Evolutionary conservation across 2,888 invertebrate species (phyloP).

Genomic region (Nomada ferruginata): DNA sequence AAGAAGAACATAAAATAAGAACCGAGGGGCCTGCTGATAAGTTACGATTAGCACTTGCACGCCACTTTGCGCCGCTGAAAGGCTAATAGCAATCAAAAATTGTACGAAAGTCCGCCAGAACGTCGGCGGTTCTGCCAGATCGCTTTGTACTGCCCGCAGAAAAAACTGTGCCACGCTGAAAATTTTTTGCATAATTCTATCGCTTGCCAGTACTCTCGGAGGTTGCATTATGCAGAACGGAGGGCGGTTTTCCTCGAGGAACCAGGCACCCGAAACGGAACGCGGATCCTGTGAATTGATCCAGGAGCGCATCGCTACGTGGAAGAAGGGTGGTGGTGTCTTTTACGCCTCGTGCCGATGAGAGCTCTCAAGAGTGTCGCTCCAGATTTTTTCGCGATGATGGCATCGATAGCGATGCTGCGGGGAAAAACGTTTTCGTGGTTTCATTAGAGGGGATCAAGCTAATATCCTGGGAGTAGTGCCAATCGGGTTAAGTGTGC

Average conservation of each 20-base stretch:
- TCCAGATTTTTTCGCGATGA: conserved; percentile 31
- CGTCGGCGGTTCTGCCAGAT: neutral
- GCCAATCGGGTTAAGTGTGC: conserved; percentile 55
- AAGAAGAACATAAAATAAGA: neutral
- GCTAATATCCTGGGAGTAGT: conserved; percentile 44
- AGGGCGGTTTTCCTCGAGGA: neutral
- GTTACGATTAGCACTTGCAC: neutral
- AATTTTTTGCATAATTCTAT: conserved; percentile 34
- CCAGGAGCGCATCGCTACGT: neutral
- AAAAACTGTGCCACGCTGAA: conserved; percentile 19
- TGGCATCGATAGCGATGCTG: conserved; percentile 36
- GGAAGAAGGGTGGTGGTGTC: neutral
- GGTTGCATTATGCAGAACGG: conserved; percentile 25
- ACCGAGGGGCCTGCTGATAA: neutral
- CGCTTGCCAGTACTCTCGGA: neutral
- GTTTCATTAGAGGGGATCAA: conserved; percentile 49
- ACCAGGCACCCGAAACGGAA: neutral
- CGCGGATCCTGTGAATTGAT: conserved; percentile 3
- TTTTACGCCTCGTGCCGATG: conserved; percentile 22
- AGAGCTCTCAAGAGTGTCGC: conserved; percentile 9
- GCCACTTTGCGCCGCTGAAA: neutral
- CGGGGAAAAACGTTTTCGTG: conserved; percentile 38
- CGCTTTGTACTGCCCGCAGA: neutral
- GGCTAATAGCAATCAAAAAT: neutral
- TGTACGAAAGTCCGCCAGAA: neutral